phyloP scores from a whole-genome alignment of 1,140 invertebrate genomes.

The Theocolax elegans region DNA sequence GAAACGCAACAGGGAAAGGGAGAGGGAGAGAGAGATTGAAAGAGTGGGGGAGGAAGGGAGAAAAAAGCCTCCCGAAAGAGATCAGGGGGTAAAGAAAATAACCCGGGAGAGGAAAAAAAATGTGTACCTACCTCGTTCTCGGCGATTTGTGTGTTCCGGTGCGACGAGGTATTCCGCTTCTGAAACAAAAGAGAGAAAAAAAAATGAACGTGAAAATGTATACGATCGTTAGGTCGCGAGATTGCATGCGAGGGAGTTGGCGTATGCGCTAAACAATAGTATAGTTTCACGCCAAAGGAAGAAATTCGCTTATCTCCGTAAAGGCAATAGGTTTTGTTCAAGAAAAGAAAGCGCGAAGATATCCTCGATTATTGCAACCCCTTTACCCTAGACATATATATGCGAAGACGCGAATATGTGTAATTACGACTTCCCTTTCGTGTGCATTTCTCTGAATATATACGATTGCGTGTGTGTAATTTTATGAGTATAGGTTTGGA shows the following conservation, averaged over 20 bases:
- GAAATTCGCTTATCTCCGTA: conserved; percentile 4
- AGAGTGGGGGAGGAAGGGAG: no score
- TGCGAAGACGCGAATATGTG: no score
- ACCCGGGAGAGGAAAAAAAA: background rate
- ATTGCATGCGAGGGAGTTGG: background rate
- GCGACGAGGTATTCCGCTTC: conserved; percentile 1
- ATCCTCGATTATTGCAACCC: background rate
- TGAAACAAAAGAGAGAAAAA: conserved; percentile 13
- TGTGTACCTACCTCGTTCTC: conserved; percentile 1
- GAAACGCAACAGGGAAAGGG: background rate
- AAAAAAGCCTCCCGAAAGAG: background rate
- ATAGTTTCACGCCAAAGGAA: background rate
- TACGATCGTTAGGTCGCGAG: conserved; percentile 3
- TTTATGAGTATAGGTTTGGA: no score
- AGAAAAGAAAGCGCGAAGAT: background rate
- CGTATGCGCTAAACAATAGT: background rate
- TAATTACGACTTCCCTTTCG: no score
- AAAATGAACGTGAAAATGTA: conserved; percentile 18
- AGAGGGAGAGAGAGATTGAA: no score
- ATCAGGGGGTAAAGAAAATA: background rate
- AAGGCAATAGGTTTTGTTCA: background rate
- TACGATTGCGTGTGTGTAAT: no score
- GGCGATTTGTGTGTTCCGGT: conserved; percentile 20
- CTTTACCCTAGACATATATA: no score
- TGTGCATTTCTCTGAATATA: no score